A percentile compares a stretch with the other conserved stretches of the same genome.
Evolutionary conservation across 2,888 invertebrate genomes (phyloP).

Genomic region (Pollenia amentaria): DNA sequence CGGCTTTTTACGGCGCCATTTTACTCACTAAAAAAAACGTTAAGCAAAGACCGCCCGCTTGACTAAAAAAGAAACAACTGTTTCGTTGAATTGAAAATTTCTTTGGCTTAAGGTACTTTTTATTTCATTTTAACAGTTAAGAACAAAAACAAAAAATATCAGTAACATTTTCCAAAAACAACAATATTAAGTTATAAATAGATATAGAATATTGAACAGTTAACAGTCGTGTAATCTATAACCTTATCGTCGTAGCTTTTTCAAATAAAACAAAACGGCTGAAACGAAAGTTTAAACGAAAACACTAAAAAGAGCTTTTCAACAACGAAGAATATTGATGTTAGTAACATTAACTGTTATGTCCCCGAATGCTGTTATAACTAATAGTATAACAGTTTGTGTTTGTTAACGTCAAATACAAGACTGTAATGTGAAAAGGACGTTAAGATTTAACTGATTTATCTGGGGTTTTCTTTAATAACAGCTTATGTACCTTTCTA

Average conservation of each 20-base stretch:
- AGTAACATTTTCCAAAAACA: neutral
- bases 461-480: too few species aligned
- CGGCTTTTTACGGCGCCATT: neutral
- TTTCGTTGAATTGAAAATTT: slow-evolving; percentile 25
- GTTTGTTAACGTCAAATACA: too few species aligned
- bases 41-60: slow-evolving; percentile 21
- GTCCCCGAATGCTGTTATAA: neutral
- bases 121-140: neutral
- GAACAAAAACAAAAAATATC: slow-evolving; percentile 11
- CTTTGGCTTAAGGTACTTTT: slow-evolving; percentile 15
- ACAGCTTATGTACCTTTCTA: too few species aligned
- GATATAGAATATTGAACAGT: neutral
- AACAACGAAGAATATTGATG: neutral
- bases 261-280: neutral
- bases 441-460: too few species aligned
- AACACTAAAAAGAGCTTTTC: slow-evolving; percentile 21
- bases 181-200: neutral
- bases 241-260: slow-evolving; percentile 10
- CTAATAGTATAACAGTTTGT: too few species aligned
- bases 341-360: neutral
- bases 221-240: slow-evolving; percentile 24
- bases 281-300: neutral
- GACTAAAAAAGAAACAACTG: slow-evolving; percentile 45
- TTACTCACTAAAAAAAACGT: neutral
- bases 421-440: too few species aligned